Evolutionary conservation across 2,113 vertebrate species (phyloP).

Genomic region (Tychaedon coryphoeus): DNA sequence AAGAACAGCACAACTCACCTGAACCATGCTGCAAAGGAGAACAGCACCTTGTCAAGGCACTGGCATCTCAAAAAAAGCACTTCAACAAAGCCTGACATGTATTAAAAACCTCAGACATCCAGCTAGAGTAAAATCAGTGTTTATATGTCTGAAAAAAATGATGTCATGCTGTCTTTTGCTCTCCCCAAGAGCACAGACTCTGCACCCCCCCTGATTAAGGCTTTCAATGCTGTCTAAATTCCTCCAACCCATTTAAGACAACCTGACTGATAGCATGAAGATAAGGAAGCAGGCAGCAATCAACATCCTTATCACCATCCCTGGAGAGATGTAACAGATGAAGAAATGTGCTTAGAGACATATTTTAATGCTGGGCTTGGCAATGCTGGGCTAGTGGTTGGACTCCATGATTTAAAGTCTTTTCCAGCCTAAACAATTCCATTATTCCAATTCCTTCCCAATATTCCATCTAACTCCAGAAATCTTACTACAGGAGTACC

Average conservation of each 20-base stretch:
- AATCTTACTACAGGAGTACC: background rate
- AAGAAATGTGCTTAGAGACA: background rate
- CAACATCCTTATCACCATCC: background rate
- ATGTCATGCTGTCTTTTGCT: background rate
- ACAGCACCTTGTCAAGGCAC: background rate
- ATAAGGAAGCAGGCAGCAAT: background rate
- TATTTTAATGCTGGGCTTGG: background rate
- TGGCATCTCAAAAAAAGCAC: background rate
- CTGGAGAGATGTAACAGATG: background rate
- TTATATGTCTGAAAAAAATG: background rate
- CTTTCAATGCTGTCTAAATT: background rate
- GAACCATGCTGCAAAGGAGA: background rate
- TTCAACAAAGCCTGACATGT: background rate
- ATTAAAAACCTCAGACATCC: background rate
- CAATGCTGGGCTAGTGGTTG: background rate
- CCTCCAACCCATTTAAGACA: background rate
- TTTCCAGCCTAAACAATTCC: background rate
- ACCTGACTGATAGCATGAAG: accelerated
- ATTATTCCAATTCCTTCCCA: background rate
- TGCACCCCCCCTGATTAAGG: accelerated
- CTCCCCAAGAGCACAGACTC: background rate
- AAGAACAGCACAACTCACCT: background rate
- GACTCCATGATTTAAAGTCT: background rate
- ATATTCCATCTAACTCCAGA: background rate
- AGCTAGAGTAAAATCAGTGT: background rate